Evolutionary conservation across 37 sponge, comb jelly and placozoan genomes (phyloP).

Genomic region (Cladorhizidae sp.): DNA sequence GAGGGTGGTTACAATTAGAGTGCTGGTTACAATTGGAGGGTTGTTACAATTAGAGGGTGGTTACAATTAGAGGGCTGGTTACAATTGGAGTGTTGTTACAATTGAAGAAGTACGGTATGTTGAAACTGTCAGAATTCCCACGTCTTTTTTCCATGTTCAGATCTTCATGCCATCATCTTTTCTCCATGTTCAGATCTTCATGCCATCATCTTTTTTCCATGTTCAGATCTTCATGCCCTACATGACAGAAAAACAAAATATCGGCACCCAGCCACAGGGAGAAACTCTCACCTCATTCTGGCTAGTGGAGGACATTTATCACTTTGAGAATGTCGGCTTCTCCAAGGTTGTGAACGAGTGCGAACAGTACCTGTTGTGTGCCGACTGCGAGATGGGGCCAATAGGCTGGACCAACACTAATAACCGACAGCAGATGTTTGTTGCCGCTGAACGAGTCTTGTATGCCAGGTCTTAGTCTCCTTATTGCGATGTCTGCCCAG

Average conservation of each 20-base stretch:
- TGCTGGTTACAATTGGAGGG: too few species aligned
- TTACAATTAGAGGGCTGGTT: too few species aligned
- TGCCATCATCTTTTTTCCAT: conserved; percentile 44
- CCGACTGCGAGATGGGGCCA: conserved; percentile 99
- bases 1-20: too few species aligned
- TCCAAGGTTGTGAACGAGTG: conserved; percentile 72
- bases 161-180: too few species aligned
- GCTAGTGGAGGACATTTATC: conserved; percentile 85
- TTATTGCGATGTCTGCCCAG: too few species aligned
- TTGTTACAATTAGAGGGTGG: too few species aligned
- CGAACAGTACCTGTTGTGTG: conserved; percentile 90
- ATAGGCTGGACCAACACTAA: conserved; percentile 85
- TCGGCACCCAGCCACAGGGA: conserved; percentile 52
- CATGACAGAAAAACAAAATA: conserved; percentile 65
- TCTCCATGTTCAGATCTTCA: conserved; percentile 41
- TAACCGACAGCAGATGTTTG: conserved; percentile 63
- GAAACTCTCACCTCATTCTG: conserved; percentile 78
- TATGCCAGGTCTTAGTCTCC: conserved; percentile 38
- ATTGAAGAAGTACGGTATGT: too few species aligned
- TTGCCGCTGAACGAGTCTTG: conserved; percentile 87
- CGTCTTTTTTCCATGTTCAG: too few species aligned
- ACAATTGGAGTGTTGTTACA: too few species aligned
- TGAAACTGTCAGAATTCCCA: too few species aligned
- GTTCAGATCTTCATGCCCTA: conserved; percentile 67
- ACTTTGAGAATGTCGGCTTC: conserved; percentile 99